Evolutionary conservation across 2,113 vertebrate species (phyloP).

Genomic region (Pangasianodon gigas): DNA sequence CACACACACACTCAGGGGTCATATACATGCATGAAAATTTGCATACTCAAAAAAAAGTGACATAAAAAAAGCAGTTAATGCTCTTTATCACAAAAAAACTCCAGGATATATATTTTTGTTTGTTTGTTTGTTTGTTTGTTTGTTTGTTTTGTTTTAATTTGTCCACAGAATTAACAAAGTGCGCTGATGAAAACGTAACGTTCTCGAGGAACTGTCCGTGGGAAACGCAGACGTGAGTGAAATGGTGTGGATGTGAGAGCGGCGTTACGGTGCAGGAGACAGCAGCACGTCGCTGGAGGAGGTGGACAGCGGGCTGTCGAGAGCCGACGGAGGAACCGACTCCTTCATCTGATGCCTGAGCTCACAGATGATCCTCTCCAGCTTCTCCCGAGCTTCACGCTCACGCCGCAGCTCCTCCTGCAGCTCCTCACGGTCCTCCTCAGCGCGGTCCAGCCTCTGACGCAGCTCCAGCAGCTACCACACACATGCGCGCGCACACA

Average conservation of each 20-base stretch:
- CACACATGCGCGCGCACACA: too few species aligned
- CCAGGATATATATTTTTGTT: not conserved
- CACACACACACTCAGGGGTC: not conserved
- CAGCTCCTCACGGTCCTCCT: slow-evolving; percentile 84
- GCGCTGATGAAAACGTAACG: slow-evolving; percentile 1
- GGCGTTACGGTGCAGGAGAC: slow-evolving; percentile 33
- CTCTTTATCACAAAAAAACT: not conserved
- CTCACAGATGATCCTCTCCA: slow-evolving; percentile 84
- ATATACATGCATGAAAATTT: slow-evolving; percentile 25
- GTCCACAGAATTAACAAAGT: not conserved
- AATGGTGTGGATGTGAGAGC: too few species aligned
- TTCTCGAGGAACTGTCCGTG: not conserved
- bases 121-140: not conserved
- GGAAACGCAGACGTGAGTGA: too few species aligned
- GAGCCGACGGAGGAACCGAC: slow-evolving; percentile 10
- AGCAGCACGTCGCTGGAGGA: slow-evolving; percentile 35
- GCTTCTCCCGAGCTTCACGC: slow-evolving; percentile 81
- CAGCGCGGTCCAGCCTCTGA: slow-evolving; percentile 81
- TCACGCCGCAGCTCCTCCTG: slow-evolving; percentile 85
- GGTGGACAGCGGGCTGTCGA: slow-evolving; percentile 44
- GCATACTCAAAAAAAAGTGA: slow-evolving; percentile 11
- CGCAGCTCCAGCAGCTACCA: slow-evolving; percentile 80
- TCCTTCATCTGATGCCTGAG: slow-evolving; percentile 82
- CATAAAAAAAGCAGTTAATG: slow-evolving; percentile 32
- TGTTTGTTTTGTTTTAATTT: not conserved